Evolutionary conservation across 2,888 invertebrate genomes (phyloP).

Genomic region (Caradrina clavipalpis): DNA sequence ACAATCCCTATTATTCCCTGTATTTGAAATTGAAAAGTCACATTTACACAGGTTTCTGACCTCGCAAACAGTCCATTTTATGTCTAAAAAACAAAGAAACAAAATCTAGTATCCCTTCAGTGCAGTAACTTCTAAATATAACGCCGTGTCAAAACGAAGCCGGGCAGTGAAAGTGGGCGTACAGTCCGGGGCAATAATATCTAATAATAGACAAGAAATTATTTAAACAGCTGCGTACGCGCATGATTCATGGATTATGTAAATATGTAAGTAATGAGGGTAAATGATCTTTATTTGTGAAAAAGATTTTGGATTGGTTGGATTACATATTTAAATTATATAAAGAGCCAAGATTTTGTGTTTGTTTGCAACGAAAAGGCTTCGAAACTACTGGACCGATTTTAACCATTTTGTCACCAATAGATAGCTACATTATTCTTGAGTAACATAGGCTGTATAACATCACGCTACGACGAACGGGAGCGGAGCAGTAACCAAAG

Average conservation of each 20-base stretch:
- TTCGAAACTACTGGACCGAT: no score
- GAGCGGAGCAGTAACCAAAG: no score
- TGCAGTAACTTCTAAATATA: constrained; percentile 46
- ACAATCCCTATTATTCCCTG: no score
- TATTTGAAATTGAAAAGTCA: no score
- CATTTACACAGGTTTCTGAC: not conserved
- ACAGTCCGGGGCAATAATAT: constrained; percentile 39
- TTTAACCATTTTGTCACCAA: no score
- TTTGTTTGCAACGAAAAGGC: no score
- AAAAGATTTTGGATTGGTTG: not conserved
- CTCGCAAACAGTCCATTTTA: constrained; percentile 3
- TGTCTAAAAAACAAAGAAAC: constrained; percentile 9
- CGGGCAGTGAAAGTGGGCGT: constrained; percentile 53
- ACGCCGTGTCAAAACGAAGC: constrained; percentile 36
- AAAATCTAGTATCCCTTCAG: constrained; percentile 15
- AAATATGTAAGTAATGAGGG: constrained; percentile 42
- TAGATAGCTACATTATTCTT: no score
- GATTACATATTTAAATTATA: not conserved
- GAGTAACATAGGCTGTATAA: no score
- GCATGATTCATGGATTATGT: constrained; percentile 61
- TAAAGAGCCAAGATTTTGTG: no score
- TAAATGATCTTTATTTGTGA: constrained; percentile 21
- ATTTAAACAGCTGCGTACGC: constrained; percentile 65
- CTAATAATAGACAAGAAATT: constrained; percentile 49
- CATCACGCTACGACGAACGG: no score